A percentile compares a stretch with the other conserved stretches of the same genome.
These are phyloP conservation scores for Ooceraea biroi DNA, from an alignment of 1,140 invertebrate species.

Conservation along the genomic window DNA sequence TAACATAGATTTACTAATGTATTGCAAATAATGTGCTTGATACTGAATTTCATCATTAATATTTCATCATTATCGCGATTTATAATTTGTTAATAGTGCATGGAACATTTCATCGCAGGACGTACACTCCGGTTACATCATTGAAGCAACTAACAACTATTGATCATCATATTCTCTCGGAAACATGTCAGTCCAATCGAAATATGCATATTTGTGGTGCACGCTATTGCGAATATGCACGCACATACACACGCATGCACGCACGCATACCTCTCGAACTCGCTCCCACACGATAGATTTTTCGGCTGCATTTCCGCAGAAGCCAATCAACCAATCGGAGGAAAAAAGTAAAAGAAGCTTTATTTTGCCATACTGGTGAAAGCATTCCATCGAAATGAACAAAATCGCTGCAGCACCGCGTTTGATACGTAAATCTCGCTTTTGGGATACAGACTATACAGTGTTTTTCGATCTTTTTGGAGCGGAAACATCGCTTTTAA, in stretches of 20 bases:
- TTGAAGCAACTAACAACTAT: conserved; percentile 28
- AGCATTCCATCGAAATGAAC: conserved; percentile 9
- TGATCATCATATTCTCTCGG: conserved; percentile 23
- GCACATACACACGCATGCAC: not conserved
- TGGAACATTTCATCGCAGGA: conserved; percentile 28
- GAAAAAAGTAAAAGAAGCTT: not conserved
- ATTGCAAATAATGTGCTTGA: not conserved
- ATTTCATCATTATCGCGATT: conserved; percentile 40
- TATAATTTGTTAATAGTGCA: conserved; percentile 29
- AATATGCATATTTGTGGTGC: conserved; percentile 4
- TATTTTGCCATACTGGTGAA: conserved; percentile 32
- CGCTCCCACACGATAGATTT: not conserved
- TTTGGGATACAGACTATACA: not conserved
- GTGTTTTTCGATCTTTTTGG: not conserved
- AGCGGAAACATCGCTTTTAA: not conserved
- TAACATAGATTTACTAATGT: not conserved
- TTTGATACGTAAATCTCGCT: not conserved
- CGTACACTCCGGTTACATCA: conserved; percentile 7
- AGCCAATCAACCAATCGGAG: not conserved
- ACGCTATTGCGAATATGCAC: not conserved
- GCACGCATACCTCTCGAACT: not conserved
- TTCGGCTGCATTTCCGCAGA: not conserved
- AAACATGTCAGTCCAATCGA: conserved; percentile 6
- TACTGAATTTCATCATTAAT: conserved; percentile 25
- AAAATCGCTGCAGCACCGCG: not conserved